Evolutionary conservation across 2,888 invertebrate species (phyloP), one percentile per base, ranked within the genome.

Genomic region (Chalcosyrphus nemorum): DNA sequence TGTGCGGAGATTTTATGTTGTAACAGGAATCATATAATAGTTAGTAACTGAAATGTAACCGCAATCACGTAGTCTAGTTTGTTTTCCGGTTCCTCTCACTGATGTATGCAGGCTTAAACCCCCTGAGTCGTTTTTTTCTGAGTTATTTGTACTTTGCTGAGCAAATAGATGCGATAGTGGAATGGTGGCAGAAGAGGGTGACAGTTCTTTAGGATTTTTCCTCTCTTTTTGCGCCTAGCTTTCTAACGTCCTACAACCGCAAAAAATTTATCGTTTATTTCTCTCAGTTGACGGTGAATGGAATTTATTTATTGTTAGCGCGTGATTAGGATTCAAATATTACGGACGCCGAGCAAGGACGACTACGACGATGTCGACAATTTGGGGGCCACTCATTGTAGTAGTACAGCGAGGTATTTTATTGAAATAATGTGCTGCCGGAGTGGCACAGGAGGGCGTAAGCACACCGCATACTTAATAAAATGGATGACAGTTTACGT

Each of bases 291-390:
- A 80, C 78, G 74, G 74, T 63, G 63, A 84, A 65, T 71, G 80
- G 80, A 84, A 84, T 84, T 84, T 84, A 84, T 80, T 80, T 84
- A 84, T 84, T 78, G 80, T 80, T 80, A 75, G 84, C 80, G 80
- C 80, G 84, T 84, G 84, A 84, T 80, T 75, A 80, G 80, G 84
- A 80, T 84, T 84, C 70, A 65, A 80, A 84, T 75, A 75, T 57
- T 29, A 47, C 57, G 21, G 66, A 13, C 35, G 21, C 35, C 35
- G 61, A 50, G 11, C 41, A 56, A 52, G 24, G 66, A 52, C 41
- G 57, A 52, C 35, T 57, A 35, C 35, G 19, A 45, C 24, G 65
- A 41, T 15, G 66, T 35, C 41, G 66, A 45, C 38, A 77, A 29
- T 63, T 43, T 70, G 15, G 63, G 59, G 13, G 59, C 59, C 59